Evolutionary conservation across 2,888 invertebrate genomes (phyloP).

Genomic region (Ophonus ardosiacus): DNA sequence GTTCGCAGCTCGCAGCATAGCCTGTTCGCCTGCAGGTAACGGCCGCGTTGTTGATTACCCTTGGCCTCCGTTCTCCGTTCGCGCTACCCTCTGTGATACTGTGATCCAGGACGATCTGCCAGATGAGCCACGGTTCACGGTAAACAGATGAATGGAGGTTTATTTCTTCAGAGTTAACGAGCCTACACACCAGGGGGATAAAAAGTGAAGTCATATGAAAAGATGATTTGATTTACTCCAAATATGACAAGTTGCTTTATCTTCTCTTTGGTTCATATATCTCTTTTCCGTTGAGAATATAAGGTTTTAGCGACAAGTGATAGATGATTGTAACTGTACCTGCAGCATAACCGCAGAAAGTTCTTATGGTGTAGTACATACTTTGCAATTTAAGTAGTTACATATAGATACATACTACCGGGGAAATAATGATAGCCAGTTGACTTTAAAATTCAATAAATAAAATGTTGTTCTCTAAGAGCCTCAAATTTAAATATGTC

Average conservation of each 20-base stretch:
- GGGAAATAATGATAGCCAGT: too few species aligned
- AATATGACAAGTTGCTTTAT: background rate
- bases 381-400: too few species aligned
- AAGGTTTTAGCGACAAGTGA: too few species aligned
- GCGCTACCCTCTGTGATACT: too few species aligned
- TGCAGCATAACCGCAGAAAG: too few species aligned
- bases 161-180: slow-evolving; percentile 4
- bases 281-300: background rate
- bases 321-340: too few species aligned
- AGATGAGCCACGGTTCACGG: slow-evolving; percentile 14
- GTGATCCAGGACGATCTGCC: background rate
- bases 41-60: slow-evolving; percentile 14
- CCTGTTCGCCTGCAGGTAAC: slow-evolving; percentile 13
- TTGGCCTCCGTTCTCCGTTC: background rate
- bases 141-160: slow-evolving; percentile 5
- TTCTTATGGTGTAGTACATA: too few species aligned
- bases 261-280: background rate
- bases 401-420: too few species aligned
- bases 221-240: background rate
- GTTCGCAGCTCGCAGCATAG: background rate
- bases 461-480: too few species aligned
- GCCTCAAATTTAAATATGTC: too few species aligned
- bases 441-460: too few species aligned
- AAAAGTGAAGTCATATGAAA: background rate
- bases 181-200: background rate